A percentile compares a stretch with the other conserved stretches of the same genome.
Evolutionary conservation across 2,797 vertebrate genomes (phyloP).

Genomic region (Cryptoprocta ferox): DNA sequence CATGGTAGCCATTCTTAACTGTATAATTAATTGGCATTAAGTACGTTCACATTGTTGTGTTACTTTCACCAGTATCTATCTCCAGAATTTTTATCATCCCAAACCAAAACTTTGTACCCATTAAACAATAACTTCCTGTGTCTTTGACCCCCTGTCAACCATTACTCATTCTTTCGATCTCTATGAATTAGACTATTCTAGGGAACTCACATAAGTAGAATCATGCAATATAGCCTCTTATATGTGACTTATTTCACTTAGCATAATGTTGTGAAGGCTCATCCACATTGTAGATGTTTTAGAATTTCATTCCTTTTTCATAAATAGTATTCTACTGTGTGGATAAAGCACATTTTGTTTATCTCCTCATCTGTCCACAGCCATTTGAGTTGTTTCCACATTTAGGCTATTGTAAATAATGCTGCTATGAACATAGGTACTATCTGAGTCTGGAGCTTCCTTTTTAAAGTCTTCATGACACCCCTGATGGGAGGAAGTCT

Average conservation of each 20-base stretch:
- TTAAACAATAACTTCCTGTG: not conserved
- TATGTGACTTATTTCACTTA: not conserved
- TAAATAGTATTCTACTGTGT: not conserved
- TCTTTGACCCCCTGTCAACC: not conserved
- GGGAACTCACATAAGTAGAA: not conserved
- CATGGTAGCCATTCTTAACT: not conserved
- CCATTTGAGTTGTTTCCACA: not conserved
- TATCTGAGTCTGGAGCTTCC: not conserved
- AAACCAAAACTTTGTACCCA: not conserved
- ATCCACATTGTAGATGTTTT: not conserved
- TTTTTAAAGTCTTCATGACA: not conserved
- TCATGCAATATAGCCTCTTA: not conserved
- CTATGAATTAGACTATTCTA: not conserved
- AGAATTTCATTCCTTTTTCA: not conserved
- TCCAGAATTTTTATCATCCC: not conserved
- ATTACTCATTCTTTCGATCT: not conserved
- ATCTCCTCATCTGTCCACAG: not conserved
- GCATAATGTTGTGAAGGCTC: not conserved
- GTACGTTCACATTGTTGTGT: not conserved
- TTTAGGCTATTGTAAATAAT: not conserved
- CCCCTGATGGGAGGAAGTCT: not conserved
- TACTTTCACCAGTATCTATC: not conserved
- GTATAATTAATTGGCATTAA: not conserved
- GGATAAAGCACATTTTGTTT: not conserved
- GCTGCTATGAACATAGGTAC: not conserved